Evolutionary conservation across 2,888 invertebrate species (phyloP), one percentile per base, ranked within the genome.

Genomic region (Dynastes grantii): DNA sequence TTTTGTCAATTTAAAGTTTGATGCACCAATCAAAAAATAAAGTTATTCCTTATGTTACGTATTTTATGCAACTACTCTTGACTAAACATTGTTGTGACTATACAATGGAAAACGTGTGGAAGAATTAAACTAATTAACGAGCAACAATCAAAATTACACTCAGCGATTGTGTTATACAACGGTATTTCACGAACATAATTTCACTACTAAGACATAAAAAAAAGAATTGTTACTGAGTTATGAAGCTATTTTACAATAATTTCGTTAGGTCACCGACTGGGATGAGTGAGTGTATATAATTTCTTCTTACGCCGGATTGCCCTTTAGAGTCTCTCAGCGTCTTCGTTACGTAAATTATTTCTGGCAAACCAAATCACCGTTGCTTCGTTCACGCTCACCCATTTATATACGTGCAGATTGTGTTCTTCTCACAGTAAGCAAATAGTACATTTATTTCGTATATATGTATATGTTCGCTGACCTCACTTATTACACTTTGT

Each of bases 251-350:
- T 76, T 67, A 76, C 40, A 76, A 76, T 55, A 55, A 76, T 76
- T 76, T 76, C 55, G 65, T 76, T 76, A 76, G 76, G 40, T 76
- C 76, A 76, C 67, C 67, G 67, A 67, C 22, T 67, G 65, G 45
- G 67, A 68, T 76, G 58, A 76, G 65, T 37, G 32, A 65, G 76
- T 67, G 55, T 67, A 55, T 49, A 76, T 67, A 67, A 27, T 45
- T 32, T 51, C 37, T 37, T 22, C 65, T 76, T 67, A 65, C 55
- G 37, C 76, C 63, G 65, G 73, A 73, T 58, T 76, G 76, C 67
- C 67, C 76, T 76, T 76, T 76, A 76, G 22, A 76, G 45, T 67
- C 53, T 65, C 55, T 65, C 55, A 55, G 55, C 45, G 40, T 45
- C 55, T 16, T 22, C 49, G 53, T 76, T 76, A 76, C 67, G 65